Conservation (phyloP, 2,888 invertebrate genomes). For the Heliconius sara region DNA sequence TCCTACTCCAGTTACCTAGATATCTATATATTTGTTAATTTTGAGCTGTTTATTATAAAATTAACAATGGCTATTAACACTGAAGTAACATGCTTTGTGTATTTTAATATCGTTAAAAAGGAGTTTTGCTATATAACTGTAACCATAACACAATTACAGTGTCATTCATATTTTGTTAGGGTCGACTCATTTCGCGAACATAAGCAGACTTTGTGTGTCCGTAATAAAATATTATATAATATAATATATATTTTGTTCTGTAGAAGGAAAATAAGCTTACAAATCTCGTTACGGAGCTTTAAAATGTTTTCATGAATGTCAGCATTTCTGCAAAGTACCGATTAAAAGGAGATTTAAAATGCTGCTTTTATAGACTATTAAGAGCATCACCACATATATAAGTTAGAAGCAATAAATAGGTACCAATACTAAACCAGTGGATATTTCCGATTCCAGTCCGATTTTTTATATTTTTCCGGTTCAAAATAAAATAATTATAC, state of each 20-base stretch:
- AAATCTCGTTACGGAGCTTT: not conserved
- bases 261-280: not conserved
- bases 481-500: not conserved
- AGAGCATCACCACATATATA: not conserved
- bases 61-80: not conserved
- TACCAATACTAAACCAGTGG: not conserved
- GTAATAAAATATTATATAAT: too few relatives aligned
- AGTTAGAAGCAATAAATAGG: not conserved
- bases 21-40: not conserved
- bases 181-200: not conserved
- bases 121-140: constrained; percentile 5
- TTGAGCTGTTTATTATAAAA: not conserved
- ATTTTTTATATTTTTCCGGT: not conserved
- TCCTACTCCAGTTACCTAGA: not conserved
- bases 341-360: not conserved
- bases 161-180: not conserved
- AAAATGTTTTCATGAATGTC: constrained; percentile 1
- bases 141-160: constrained; percentile 3
- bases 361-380: constrained; percentile 10
- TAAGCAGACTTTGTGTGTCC: not conserved
- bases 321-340: not conserved
- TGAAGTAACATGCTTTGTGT: not conserved
- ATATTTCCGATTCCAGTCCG: not conserved
- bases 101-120: not conserved
- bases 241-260: not conserved